Conservation (phyloP, 1,140 invertebrate species). For the Polyergus mexicanus region DNA sequence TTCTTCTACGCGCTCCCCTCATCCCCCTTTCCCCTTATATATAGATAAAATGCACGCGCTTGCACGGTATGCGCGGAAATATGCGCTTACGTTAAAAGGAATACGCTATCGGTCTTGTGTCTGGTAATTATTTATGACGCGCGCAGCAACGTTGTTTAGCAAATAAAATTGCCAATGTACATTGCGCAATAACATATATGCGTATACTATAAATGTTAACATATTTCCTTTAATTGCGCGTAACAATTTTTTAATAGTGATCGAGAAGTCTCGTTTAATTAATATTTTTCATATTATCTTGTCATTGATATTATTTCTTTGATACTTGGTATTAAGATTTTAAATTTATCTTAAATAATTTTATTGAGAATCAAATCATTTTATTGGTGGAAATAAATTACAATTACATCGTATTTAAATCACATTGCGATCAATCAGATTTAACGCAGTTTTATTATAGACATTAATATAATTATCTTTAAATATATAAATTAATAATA, state of each 20-base stretch:
- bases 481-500: slow-evolving; percentile 16
- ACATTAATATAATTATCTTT: neutral
- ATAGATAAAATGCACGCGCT: slow-evolving; percentile 70
- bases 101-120: slow-evolving; percentile 26
- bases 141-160: neutral
- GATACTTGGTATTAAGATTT: too few relatives aligned
- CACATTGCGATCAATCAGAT: neutral
- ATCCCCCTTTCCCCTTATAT: slow-evolving; percentile 48
- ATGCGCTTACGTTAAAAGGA: slow-evolving; percentile 64
- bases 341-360: neutral
- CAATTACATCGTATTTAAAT: neutral
- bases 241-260: neutral
- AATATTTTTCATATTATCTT: neutral
- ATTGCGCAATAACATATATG: neutral
- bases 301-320: too few relatives aligned
- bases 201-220: neutral
- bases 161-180: slow-evolving; percentile 19
- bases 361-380: neutral
- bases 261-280: neutral
- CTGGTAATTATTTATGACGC: slow-evolving; percentile 41
- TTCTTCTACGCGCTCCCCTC: slow-evolving; percentile 38
- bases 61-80: slow-evolving; percentile 59
- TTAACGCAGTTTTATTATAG: neutral
- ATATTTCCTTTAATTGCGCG: neutral
- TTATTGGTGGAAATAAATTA: neutral